Conservation (phyloP, 2,113 vertebrate genomes). For the Ceyx melanurus region DNA sequence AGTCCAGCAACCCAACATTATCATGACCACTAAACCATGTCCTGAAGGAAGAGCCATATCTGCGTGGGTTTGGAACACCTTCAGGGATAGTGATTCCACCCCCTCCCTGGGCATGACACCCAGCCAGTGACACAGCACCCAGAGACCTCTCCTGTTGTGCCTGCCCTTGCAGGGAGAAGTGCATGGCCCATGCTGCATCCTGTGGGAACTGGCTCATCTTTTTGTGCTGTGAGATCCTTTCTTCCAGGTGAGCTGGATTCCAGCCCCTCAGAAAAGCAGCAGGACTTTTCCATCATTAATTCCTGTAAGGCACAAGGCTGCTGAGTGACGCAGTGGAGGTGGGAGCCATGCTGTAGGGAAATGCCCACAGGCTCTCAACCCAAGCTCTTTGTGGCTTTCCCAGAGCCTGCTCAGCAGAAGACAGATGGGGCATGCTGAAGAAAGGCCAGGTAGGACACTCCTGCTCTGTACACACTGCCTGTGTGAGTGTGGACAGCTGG, state of each 20-base stretch:
- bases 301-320: neutral
- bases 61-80: too few relatives aligned
- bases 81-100: too few relatives aligned
- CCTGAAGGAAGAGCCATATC: too few relatives aligned
- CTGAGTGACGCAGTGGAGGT: neutral
- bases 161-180: neutral
- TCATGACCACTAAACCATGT: too few relatives aligned
- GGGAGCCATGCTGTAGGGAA: neutral
- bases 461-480: neutral
- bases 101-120: too few relatives aligned
- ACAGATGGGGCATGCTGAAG: neutral
- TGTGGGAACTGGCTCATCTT: neutral
- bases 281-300: neutral
- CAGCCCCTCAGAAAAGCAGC: neutral
- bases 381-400: neutral
- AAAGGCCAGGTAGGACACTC: fast-evolving
- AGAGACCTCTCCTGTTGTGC: too few relatives aligned
- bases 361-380: neutral
- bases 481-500: neutral
- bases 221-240: fast-evolving
- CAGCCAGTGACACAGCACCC: too few relatives aligned
- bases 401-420: neutral
- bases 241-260: neutral
- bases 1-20: too few relatives aligned
- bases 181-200: fast-evolving